Evolutionary conservation across 2,888 invertebrate genomes (phyloP), one percentile per base, ranked within the genome.

Genomic region (Sesia bembeciformis): DNA sequence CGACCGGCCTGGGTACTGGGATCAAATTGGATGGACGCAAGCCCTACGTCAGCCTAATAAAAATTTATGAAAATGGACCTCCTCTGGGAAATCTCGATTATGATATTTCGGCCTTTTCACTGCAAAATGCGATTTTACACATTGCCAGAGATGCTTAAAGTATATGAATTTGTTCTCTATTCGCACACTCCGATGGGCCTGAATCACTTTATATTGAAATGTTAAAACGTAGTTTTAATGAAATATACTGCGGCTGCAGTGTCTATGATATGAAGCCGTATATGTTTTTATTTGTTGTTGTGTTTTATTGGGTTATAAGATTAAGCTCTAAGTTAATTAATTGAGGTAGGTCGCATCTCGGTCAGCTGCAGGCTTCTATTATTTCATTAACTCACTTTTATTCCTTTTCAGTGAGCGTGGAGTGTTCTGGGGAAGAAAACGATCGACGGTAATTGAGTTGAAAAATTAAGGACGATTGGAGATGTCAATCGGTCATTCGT

Each of bases 301-400:
- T 46, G n/a, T 46, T 46, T 46, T n/a, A 46, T 46, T 7, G 8
- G n/a, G n/a, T 46, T 46, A 46, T 46, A 8, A 46, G 23, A n/a
- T n/a, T 39, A 50, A 7, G 7, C 38, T 38, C 38, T 50, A 38
- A 38, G 39, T 68, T 69, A 70, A 73, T 70, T 72, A 73, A 72
- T 63, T 59, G 56, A 38, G n/a, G 50, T 38, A 58, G 64, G 62
- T 62, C 56, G 57, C 62, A 66, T 62, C 63, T 63, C 62, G 54
- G 62, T 54, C 60, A 63, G 57, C 67, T 69, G 70, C 62, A 63
- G 67, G 61, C 66, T 63, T 65, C 69, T 68, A 73, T 81, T 78
- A 81, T 79, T 79, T 76, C 67, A 81, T 80, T 79, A 76, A 64
- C 67, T 70, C 64, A 64, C 67, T 75, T 79, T 77, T 76, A 75